A percentile compares a stretch with the other conserved stretches of the same genome.
These are phyloP conservation scores for Agrochola lota DNA, from an alignment of 2,888 invertebrate genomes.

Conservation along the genomic window DNA sequence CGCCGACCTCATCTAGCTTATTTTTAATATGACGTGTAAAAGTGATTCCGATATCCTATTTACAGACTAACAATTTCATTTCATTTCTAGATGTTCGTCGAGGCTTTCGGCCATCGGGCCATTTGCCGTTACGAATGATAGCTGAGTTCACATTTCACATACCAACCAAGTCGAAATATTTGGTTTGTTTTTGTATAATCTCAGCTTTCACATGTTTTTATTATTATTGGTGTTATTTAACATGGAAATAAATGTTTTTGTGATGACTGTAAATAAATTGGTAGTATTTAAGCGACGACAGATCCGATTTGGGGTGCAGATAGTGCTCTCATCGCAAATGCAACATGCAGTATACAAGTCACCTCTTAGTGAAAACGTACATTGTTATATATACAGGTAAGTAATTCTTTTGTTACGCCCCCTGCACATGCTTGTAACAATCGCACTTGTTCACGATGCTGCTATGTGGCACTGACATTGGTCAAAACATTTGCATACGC, in stretches of 20 bases:
- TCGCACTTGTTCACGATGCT: background rate
- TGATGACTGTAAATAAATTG: conserved; percentile 4
- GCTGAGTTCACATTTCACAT: conserved; percentile 18
- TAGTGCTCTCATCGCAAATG: background rate
- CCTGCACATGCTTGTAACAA: background rate
- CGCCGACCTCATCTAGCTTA: no score
- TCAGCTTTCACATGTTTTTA: conserved; percentile 21
- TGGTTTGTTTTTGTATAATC: conserved; percentile 12
- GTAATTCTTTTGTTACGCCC: conserved; percentile 4
- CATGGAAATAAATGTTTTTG: conserved; percentile 23
- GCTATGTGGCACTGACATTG: background rate
- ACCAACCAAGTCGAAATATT: conserved; percentile 12
- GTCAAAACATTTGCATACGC: background rate
- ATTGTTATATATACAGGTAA: conserved; percentile 37
- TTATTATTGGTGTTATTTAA: conserved; percentile 19
- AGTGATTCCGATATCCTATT: no score
- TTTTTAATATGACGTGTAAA: no score
- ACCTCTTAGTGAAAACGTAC: conserved; percentile 23
- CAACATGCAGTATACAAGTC: conserved; percentile 34
- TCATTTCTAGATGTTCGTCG: background rate
- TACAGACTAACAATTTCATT: no score
- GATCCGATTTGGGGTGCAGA: background rate
- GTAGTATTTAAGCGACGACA: conserved; percentile 37
- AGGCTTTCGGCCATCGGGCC: background rate
- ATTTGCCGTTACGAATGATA: background rate